Conservation (phyloP, 2,113 vertebrate species). For the Chloebia gouldiae region DNA sequence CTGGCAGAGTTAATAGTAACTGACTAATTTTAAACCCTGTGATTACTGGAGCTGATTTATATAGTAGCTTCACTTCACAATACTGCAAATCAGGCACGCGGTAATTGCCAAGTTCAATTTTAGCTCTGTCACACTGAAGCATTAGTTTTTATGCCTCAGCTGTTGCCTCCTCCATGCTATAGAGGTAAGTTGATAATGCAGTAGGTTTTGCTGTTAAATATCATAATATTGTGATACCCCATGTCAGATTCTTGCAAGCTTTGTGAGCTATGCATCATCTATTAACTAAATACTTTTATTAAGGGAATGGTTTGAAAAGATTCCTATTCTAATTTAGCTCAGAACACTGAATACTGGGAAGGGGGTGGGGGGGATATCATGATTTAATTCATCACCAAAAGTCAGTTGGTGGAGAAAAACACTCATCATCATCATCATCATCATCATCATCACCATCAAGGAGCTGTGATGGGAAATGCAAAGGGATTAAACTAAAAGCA, state of each 20-base stretch:
- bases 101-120: constrained; percentile 82
- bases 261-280: constrained; percentile 63
- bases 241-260: constrained; percentile 70
- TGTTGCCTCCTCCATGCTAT: constrained; percentile 68
- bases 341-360: neutral
- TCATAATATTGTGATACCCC: constrained; percentile 81
- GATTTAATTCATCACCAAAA: constrained; percentile 13
- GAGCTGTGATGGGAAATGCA: neutral
- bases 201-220: constrained; percentile 67
- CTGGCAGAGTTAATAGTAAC: constrained; percentile 75
- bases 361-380: neutral
- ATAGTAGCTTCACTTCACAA: constrained; percentile 76
- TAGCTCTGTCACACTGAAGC: constrained; percentile 78
- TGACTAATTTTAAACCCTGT: constrained; percentile 81
- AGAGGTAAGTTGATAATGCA: constrained; percentile 76
- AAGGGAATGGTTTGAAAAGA: constrained; percentile 46
- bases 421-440: neutral
- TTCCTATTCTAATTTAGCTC: neutral
- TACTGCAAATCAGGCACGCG: constrained; percentile 59
- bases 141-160: constrained; percentile 72
- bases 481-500: neutral
- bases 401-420: neutral
- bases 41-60: constrained; percentile 82
- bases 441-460: no score
- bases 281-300: constrained; percentile 59